A percentile compares a stretch with the other conserved stretches of the same genome.
Evolutionary conservation across 2,797 vertebrate species (phyloP).

Genomic region (Platyrinchus mystaceus): DNA sequence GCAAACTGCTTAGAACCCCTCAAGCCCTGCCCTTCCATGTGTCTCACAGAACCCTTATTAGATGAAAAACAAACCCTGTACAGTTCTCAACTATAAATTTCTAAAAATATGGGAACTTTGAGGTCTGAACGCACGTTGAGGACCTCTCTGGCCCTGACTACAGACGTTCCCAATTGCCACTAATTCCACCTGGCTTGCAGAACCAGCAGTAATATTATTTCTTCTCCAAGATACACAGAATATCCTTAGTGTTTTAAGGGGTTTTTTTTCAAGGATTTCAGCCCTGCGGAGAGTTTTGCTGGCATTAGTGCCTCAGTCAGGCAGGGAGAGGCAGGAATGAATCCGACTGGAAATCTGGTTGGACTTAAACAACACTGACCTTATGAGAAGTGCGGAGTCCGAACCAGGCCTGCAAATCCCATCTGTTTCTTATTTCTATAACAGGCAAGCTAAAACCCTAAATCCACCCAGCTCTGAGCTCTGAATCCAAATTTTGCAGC

Average conservation of each 20-base stretch:
- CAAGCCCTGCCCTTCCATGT: background rate
- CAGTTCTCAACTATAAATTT: background rate
- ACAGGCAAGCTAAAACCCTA: constrained; percentile 12
- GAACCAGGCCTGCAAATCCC: constrained; percentile 30
- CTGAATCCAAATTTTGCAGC: constrained; percentile 39
- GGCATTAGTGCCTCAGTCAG: background rate
- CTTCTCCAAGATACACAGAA: background rate
- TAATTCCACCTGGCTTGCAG: background rate
- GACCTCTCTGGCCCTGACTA: background rate
- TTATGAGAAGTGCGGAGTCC: background rate
- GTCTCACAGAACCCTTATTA: background rate
- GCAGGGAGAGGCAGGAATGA: background rate
- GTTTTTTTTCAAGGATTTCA: background rate
- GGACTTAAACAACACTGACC: constrained; percentile 21
- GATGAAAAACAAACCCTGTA: background rate
- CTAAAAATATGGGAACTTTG: background rate
- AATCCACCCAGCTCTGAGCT: constrained; percentile 39
- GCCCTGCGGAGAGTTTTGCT: background rate
- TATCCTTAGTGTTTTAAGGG: background rate
- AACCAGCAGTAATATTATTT: background rate
- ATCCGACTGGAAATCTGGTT: constrained; percentile 11
- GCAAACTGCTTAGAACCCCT: background rate
- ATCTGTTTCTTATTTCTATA: constrained; percentile 51
- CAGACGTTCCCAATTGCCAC: background rate
- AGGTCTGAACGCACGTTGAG: background rate